Conservation (phyloP, 1,140 invertebrate species). For the Micrasema longulum region DNA sequence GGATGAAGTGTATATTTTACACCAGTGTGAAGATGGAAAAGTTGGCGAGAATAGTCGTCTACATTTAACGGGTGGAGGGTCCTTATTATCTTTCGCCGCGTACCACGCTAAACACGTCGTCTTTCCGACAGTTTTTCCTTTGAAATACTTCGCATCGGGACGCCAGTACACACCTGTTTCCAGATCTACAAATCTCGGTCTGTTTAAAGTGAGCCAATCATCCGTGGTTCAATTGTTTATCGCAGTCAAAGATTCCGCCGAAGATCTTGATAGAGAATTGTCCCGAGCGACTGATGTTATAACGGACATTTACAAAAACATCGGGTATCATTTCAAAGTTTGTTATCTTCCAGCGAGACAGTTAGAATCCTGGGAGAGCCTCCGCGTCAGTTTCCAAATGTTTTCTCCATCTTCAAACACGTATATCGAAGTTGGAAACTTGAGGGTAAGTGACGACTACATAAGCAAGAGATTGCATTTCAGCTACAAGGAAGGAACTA, state of each 20-base stretch:
- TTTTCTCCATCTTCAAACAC: conserved; percentile 70
- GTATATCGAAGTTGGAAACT: conserved; percentile 75
- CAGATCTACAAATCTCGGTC: conserved; percentile 59
- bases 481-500: conserved; percentile 66
- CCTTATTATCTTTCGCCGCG: conserved; percentile 73
- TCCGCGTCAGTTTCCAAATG: conserved; percentile 74
- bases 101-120: conserved; percentile 73
- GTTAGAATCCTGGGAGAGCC: conserved; percentile 71
- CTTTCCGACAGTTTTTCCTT: conserved; percentile 68
- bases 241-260: conserved; percentile 61
- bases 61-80: conserved; percentile 75
- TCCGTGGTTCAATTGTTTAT: conserved; percentile 71
- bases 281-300: conserved; percentile 63
- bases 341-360: conserved; percentile 68
- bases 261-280: conserved; percentile 64
- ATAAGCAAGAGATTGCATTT: conserved; percentile 77
- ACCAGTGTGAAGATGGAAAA: conserved; percentile 66
- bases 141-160: conserved; percentile 73
- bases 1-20: conserved; percentile 69
- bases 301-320: conserved; percentile 67
- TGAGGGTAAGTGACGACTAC: conserved; percentile 74
- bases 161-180: conserved; percentile 71
- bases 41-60: conserved; percentile 66
- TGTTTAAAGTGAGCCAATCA: conserved; percentile 74
- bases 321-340: conserved; percentile 74